Conservation (phyloP, 2,113 vertebrate genomes). For the Trichechus manatus region DNA sequence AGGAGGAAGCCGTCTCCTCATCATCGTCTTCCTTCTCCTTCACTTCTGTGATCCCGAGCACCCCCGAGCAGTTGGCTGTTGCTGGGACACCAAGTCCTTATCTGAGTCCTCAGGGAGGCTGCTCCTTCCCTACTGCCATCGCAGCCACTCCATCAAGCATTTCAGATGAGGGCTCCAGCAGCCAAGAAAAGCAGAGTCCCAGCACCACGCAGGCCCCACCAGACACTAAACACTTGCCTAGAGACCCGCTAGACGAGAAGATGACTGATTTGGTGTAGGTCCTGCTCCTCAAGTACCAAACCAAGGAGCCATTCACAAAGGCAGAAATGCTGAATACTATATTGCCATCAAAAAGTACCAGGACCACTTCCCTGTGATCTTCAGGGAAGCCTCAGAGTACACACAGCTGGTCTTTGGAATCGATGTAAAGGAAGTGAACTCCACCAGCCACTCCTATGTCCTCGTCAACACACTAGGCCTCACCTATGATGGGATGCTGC, state of each 20-base stretch:
- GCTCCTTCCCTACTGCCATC: rapidly evolving
- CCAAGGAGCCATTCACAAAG: no score
- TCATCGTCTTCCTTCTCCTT: not conserved
- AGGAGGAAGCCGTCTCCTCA: not conserved
- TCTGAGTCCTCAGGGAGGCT: not conserved
- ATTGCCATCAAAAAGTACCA: not conserved
- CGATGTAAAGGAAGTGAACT: conserved; percentile 3
- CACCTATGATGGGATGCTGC: conserved; percentile 53
- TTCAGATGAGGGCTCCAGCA: no score
- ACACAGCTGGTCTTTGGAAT: conserved; percentile 66
- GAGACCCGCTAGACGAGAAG: no score
- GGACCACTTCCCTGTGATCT: not conserved
- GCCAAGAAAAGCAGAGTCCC: not conserved
- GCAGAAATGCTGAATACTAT: no score
- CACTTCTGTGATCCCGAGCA: not conserved
- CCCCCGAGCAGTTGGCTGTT: not conserved
- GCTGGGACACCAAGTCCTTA: not conserved
- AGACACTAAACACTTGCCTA: not conserved
- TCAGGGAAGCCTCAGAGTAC: conserved; percentile 16
- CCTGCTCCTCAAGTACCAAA: no score
- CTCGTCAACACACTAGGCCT: conserved; percentile 42
- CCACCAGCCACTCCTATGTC: not conserved
- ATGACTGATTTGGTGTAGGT: no score
- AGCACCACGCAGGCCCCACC: not conserved
- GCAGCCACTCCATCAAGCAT: not conserved